These are phyloP conservation scores for rabbit (Oryctolagus cuniculus) DNA, from an alignment of 2,113 vertebrate genomes.

Conservation along the genomic window DNA sequence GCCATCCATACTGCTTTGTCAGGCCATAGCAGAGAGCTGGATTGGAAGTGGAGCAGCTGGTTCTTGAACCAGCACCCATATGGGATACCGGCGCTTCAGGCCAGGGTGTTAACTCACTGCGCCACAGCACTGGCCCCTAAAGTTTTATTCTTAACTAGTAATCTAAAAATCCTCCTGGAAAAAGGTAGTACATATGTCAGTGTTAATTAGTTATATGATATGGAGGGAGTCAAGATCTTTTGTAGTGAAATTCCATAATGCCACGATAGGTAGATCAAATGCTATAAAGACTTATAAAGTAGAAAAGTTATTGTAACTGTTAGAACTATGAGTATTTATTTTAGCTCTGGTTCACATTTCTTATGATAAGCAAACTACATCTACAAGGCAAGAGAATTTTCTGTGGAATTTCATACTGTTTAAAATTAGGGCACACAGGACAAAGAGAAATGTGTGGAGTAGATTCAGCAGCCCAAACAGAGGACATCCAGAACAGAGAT, in stretches of 20 bases:
- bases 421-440: not conserved
- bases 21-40: too few species aligned
- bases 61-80: too few species aligned
- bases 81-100: too few species aligned
- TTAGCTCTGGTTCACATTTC: not conserved
- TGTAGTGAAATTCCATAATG: not conserved
- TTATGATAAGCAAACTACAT: not conserved
- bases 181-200: not conserved
- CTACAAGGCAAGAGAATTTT: not conserved
- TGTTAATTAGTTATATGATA: not conserved
- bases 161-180: not conserved
- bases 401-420: not conserved
- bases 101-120: too few species aligned
- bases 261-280: not conserved
- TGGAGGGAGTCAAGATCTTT: not conserved
- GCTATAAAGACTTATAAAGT: not conserved
- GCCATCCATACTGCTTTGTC: too few species aligned
- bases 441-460: not conserved
- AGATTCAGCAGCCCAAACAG: not conserved
- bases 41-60: too few species aligned
- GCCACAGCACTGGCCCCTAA: not conserved
- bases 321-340: not conserved
- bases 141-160: not conserved
- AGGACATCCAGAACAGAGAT: not conserved
- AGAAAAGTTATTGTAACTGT: not conserved